phyloP scores from a whole-genome alignment of 2,888 invertebrate species.

The Globia sparganii region DNA sequence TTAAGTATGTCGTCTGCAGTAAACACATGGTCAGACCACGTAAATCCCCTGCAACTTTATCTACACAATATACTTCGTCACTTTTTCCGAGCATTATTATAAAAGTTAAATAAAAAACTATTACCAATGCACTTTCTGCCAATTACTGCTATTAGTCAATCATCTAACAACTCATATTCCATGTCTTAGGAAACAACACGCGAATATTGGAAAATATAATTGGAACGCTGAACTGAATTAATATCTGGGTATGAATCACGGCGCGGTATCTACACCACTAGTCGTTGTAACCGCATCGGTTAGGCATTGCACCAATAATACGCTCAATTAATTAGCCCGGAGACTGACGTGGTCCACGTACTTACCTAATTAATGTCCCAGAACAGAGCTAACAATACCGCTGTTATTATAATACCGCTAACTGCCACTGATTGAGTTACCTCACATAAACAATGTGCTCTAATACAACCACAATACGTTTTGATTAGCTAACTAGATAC shows the following conservation, averaged over 20 bases:
- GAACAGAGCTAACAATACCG: conserved; percentile 79
- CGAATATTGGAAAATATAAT: conserved; percentile 56
- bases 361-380: conserved; percentile 88
- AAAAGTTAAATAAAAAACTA: neutral
- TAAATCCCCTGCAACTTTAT: conserved; percentile 7
- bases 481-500: conserved; percentile 55
- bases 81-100: neutral
- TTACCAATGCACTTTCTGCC: conserved; percentile 3
- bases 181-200: conserved; percentile 33
- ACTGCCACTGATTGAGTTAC: conserved; percentile 80
- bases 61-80: neutral
- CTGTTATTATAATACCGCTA: conserved; percentile 81
- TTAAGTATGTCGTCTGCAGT: conserved; percentile 10
- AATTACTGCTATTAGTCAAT: conserved; percentile 18
- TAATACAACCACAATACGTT: conserved; percentile 68
- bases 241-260: conserved; percentile 60
- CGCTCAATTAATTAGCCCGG: conserved; percentile 86
- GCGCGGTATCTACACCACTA: conserved; percentile 57
- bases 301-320: conserved; percentile 84
- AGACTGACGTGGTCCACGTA: conserved; percentile 83
- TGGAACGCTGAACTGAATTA: conserved; percentile 59
- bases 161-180: conserved; percentile 14
- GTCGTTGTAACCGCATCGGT: conserved; percentile 77
- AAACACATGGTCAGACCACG: conserved; percentile 9
- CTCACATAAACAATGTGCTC: conserved; percentile 73